Base-by-base conservation (phyloP, 1,140 invertebrate species). In the Galleria mellonella region DNA sequence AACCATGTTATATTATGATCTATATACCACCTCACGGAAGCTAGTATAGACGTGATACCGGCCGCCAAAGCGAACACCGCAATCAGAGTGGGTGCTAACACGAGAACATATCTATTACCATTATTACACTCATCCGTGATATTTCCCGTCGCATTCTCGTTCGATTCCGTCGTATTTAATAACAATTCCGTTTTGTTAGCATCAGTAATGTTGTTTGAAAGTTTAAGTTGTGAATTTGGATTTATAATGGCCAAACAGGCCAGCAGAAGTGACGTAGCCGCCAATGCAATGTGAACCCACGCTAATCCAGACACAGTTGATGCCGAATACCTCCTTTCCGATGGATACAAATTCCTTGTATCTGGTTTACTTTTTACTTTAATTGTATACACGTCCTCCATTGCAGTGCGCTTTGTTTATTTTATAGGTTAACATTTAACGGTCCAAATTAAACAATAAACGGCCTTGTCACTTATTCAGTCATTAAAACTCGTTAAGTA, bases 301-400 rank as follows among this genome's bases (percentile, higher is more conserved):
- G 88, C 88, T 13, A 92, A 53, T 2, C 91, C 91, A 9, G 89
- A 87, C 0, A 91, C 90, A 0, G 89, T 91, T 0, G 90, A 91
- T 0, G 90, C 90, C 0, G 90, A 91, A 52, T 92, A 92, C 44
- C 90, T 83, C 55, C 90, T 70, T 68, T 92, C 90, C 4, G 90
- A 91, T 10, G 89, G 88, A 51, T 90, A 91, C 6, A 89, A 47
- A 37, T 89, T 88, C 14, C 89, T 76, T 4, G 88, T 85, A 51
- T 89, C 86, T 2, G 89, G 88, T 67, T 89, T 88, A 28, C 88
- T 88, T 68, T 88, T 89, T 52, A 91, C 89, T 79, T 89, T 90
- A 51, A 91, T 89, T 43, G 90, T 89, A 68, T 90, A 91, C 27
- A 91, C 89, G 71, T 90, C 89, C 76, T 91, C 89, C 89, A 90